Conservation (phyloP, 2,888 invertebrate species). For the Xylota sylvarum region DNA sequence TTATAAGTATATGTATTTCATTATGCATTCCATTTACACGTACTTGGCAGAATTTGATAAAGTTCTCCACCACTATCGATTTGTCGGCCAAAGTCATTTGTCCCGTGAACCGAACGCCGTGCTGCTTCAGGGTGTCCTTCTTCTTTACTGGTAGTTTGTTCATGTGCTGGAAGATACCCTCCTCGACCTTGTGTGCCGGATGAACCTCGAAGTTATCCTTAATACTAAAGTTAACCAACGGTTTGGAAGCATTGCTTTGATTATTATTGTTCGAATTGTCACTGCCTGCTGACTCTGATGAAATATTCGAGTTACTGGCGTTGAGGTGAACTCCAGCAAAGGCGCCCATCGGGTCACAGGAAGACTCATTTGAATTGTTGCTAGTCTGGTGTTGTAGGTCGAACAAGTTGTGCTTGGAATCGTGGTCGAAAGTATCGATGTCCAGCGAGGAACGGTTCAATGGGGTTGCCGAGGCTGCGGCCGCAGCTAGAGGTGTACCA, state of each 20-base stretch:
- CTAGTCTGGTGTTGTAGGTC: slow-evolving; percentile 82
- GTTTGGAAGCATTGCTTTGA: slow-evolving; percentile 81
- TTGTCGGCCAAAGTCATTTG: slow-evolving; percentile 84
- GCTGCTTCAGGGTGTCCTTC: slow-evolving; percentile 84
- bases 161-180: slow-evolving; percentile 85
- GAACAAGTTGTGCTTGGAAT: slow-evolving; percentile 84
- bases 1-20: slow-evolving; percentile 63
- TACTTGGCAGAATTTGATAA: slow-evolving; percentile 84
- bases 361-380: slow-evolving; percentile 82
- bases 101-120: slow-evolving; percentile 84
- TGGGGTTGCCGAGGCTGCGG: slow-evolving; percentile 81
- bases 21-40: slow-evolving; percentile 77
- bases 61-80: slow-evolving; percentile 85
- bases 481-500: slow-evolving; percentile 81
- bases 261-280: slow-evolving; percentile 80
- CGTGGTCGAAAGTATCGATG: slow-evolving; percentile 83
- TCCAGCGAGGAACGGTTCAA: slow-evolving; percentile 81
- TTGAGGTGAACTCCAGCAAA: slow-evolving; percentile 83
- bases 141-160: slow-evolving; percentile 84
- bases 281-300: slow-evolving; percentile 82
- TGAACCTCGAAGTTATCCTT: slow-evolving; percentile 84
- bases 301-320: slow-evolving; percentile 84
- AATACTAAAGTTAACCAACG: slow-evolving; percentile 83
- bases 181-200: slow-evolving; percentile 84
- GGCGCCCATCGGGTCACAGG: slow-evolving; percentile 82